phyloP scores from a whole-genome alignment of 2,888 invertebrate species.

The Lordiphosa fenestrarum region DNA sequence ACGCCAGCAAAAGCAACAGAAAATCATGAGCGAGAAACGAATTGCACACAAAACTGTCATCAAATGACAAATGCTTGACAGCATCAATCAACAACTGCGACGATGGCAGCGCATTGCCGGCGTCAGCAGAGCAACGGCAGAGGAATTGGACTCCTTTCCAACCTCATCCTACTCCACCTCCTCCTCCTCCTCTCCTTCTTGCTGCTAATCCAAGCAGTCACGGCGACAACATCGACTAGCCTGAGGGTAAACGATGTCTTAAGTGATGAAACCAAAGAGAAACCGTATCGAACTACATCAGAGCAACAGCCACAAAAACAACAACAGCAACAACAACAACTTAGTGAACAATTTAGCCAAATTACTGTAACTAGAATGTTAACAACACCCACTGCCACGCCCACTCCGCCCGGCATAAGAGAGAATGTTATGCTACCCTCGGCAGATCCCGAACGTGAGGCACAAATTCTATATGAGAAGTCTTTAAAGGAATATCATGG shows the following conservation, averaged over 20 bases:
- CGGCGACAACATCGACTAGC: constrained; percentile 20
- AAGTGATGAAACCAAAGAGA: constrained; percentile 44
- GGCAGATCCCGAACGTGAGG: constrained; percentile 79
- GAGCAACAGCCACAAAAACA: constrained; percentile 4
- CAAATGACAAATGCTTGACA: constrained; percentile 79
- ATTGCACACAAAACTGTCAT: constrained; percentile 79
- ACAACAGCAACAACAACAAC: constrained; percentile 12
- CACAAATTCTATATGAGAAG: constrained; percentile 79
- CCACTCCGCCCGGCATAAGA: constrained; percentile 60
- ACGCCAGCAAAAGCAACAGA: constrained; percentile 30
- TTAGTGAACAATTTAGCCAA: constrained; percentile 37
- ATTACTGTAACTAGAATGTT: constrained; percentile 41
- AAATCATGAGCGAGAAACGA: constrained; percentile 77
- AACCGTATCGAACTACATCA: constrained; percentile 14
- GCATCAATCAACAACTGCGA: constrained; percentile 72
- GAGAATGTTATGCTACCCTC: constrained; percentile 79
- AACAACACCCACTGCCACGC: constrained; percentile 26
- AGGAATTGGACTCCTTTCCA: constrained; percentile 8
- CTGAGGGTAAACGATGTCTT: constrained; percentile 18
- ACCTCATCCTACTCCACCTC: constrained; percentile 22
- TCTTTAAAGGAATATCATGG: constrained; percentile 77
- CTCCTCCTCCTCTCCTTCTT: constrained; percentile 28
- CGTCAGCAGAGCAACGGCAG: constrained; percentile 44
- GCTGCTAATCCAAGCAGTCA: constrained; percentile 13
- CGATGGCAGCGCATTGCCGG: constrained; percentile 59